phyloP scores from a whole-genome alignment of 2,797 vertebrate genomes.

The Erpetoichthys calabaricus region DNA sequence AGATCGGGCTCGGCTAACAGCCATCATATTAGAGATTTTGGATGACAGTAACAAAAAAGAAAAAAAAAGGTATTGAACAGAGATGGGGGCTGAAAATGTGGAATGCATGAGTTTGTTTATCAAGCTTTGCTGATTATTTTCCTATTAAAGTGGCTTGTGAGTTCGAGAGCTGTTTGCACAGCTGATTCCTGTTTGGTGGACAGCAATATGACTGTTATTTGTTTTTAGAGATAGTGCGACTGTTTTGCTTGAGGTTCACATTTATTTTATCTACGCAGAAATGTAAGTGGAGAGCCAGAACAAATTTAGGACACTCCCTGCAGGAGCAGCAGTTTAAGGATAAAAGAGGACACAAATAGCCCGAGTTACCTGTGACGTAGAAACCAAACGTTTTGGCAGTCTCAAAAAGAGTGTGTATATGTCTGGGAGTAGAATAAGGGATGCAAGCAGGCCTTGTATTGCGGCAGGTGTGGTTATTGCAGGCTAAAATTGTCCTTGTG shows the following conservation, averaged over 20 bases:
- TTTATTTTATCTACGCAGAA: constrained; percentile 60
- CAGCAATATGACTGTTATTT: constrained; percentile 62
- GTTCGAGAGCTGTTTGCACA: constrained; percentile 72
- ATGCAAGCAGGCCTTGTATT: too few relatives aligned
- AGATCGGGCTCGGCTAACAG: too few relatives aligned
- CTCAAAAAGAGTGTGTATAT: too few relatives aligned
- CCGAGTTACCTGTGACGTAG: too few relatives aligned
- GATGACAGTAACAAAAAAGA: constrained; percentile 14
- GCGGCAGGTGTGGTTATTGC: too few relatives aligned
- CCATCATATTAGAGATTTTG: background rate
- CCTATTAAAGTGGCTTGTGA: constrained; percentile 43
- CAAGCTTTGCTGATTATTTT: constrained; percentile 28
- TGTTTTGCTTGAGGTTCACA: constrained; percentile 57
- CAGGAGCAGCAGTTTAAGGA: too few relatives aligned
- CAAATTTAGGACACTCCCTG: constrained; percentile 6
- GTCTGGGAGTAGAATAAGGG: too few relatives aligned
- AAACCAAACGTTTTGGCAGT: too few relatives aligned
- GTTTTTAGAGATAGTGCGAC: constrained; percentile 58
- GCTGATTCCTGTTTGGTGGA: constrained; percentile 71
- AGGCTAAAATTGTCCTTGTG: too few relatives aligned
- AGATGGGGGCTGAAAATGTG: constrained; percentile 13
- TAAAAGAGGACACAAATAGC: too few relatives aligned
- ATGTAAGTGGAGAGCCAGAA: constrained; percentile 41
- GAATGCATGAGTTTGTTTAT: constrained; percentile 13
- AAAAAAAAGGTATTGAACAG: constrained; percentile 1